Evolutionary conservation across 2,888 invertebrate species (phyloP).

Genomic region (Xylocampa areola): DNA sequence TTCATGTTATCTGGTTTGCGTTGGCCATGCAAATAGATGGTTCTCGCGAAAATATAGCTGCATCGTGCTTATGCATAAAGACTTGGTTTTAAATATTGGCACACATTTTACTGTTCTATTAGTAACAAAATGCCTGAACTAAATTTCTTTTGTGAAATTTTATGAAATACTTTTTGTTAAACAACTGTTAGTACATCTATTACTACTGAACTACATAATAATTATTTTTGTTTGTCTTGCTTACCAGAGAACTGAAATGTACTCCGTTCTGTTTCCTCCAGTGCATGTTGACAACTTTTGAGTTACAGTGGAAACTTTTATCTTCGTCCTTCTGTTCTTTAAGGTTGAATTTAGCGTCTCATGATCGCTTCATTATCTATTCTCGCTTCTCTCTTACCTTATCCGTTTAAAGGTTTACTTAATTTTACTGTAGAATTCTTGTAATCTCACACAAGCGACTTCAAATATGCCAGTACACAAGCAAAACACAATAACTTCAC

Average conservation of each 20-base stretch:
- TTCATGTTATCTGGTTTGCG: slow-evolving; percentile 55
- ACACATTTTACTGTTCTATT: slow-evolving; percentile 37
- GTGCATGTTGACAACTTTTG: slow-evolving; percentile 19
- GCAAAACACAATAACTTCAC: slow-evolving; percentile 26
- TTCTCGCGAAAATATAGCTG: slow-evolving; percentile 28
- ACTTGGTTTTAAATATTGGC: slow-evolving; percentile 27
- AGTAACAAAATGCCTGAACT: slow-evolving; percentile 22
- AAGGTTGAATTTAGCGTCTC: background rate
- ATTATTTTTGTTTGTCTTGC: slow-evolving; percentile 20
- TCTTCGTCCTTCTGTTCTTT: background rate
- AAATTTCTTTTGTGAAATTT: slow-evolving; percentile 34
- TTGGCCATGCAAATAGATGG: slow-evolving; percentile 41
- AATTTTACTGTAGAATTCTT: slow-evolving; percentile 6
- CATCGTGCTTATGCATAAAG: slow-evolving; percentile 32
- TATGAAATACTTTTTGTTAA: slow-evolving; percentile 26
- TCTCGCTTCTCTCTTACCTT: slow-evolving; percentile 5
- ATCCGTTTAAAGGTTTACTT: slow-evolving; percentile 1
- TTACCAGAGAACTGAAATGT: slow-evolving; percentile 28
- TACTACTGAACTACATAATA: slow-evolving; percentile 5
- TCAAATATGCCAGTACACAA: slow-evolving; percentile 16
- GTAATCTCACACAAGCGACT: slow-evolving; percentile 8
- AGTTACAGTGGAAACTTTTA: background rate
- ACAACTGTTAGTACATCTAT: slow-evolving; percentile 19
- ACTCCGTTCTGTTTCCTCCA: slow-evolving; percentile 41
- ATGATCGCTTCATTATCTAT: slow-evolving; percentile 7